phyloP scores from a whole-genome alignment of 2,888 invertebrate genomes.

The Germaria angustata region DNA sequence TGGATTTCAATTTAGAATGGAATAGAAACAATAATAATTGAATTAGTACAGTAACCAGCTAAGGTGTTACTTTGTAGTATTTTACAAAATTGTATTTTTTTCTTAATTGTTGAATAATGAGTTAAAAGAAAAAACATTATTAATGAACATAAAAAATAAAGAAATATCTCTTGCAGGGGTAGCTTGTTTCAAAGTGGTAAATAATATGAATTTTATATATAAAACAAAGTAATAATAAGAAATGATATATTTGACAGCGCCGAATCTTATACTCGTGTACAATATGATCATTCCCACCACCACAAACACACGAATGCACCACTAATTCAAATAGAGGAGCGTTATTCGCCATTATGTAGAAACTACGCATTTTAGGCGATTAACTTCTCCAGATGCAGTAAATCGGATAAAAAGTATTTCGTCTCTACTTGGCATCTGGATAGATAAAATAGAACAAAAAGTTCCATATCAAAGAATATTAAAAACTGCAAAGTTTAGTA shows the following conservation, averaged over 20 bases:
- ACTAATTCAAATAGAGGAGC: not conserved
- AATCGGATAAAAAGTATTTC: no score
- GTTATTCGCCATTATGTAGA: no score
- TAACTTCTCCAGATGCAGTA: no score
- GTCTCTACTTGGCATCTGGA: no score
- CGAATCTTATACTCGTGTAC: not conserved
- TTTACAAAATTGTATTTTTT: not conserved
- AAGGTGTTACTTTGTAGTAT: not conserved
- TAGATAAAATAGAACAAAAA: no score
- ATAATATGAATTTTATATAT: constrained; percentile 11
- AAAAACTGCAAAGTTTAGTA: no score
- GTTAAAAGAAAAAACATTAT: not conserved
- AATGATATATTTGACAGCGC: not conserved
- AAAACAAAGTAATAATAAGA: not conserved
- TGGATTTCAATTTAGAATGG: constrained; percentile 41
- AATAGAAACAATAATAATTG: constrained; percentile 45
- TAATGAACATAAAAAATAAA: constrained; percentile 24
- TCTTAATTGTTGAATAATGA: not conserved
- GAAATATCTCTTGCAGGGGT: not conserved
- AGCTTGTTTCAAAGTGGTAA: not conserved
- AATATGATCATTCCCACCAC: not conserved
- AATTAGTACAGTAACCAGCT: constrained; percentile 39
- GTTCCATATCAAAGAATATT: no score
- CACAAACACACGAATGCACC: not conserved
- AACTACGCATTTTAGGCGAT: no score